Conservation (phyloP, 2,888 invertebrate genomes). For the Bombyx huttoni region DNA sequence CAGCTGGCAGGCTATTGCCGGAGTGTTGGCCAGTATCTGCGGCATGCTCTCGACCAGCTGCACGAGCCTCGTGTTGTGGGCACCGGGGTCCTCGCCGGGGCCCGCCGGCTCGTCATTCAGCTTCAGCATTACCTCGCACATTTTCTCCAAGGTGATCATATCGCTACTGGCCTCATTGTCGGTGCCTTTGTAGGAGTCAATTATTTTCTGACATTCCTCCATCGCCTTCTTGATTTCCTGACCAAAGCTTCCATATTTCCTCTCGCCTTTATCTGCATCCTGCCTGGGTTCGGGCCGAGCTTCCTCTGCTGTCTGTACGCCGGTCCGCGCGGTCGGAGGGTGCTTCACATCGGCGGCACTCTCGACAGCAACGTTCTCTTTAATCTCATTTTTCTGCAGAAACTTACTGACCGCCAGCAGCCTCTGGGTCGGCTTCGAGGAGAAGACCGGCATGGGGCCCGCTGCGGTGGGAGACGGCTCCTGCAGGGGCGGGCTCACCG, state of each 20-base stretch:
- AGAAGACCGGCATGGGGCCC: slow-evolving; percentile 40
- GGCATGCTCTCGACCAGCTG: slow-evolving; percentile 60
- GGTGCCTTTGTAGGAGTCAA: slow-evolving; percentile 49
- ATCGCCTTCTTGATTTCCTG: slow-evolving; percentile 60
- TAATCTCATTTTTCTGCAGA: slow-evolving; percentile 19
- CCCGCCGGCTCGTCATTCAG: slow-evolving; percentile 49
- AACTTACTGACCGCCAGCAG: slow-evolving; percentile 43
- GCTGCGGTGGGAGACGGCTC: slow-evolving; percentile 53
- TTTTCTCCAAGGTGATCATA: slow-evolving; percentile 45
- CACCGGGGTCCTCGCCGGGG: slow-evolving; percentile 31
- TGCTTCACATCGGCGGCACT: slow-evolving; percentile 30
- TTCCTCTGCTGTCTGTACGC: too few relatives aligned
- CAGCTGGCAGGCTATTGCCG: slow-evolving; percentile 49
- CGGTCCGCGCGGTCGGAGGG: slow-evolving; percentile 35
- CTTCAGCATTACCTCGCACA: slow-evolving; percentile 57
- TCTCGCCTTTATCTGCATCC: slow-evolving; percentile 9
- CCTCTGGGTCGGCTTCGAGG: slow-evolving; percentile 41
- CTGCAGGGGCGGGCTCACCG: slow-evolving; percentile 56
- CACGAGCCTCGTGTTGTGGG: slow-evolving; percentile 40
- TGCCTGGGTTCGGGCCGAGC: slow-evolving; percentile 5
- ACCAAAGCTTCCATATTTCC: slow-evolving; percentile 51
- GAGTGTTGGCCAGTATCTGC: slow-evolving; percentile 58
- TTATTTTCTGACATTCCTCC: slow-evolving; percentile 63
- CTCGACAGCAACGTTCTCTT: slow-evolving; percentile 24
- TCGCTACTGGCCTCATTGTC: slow-evolving; percentile 30